These are phyloP conservation scores for Gallinago nigripennis DNA, from an alignment of 2,797 vertebrate genomes.

Conservation along the genomic window DNA sequence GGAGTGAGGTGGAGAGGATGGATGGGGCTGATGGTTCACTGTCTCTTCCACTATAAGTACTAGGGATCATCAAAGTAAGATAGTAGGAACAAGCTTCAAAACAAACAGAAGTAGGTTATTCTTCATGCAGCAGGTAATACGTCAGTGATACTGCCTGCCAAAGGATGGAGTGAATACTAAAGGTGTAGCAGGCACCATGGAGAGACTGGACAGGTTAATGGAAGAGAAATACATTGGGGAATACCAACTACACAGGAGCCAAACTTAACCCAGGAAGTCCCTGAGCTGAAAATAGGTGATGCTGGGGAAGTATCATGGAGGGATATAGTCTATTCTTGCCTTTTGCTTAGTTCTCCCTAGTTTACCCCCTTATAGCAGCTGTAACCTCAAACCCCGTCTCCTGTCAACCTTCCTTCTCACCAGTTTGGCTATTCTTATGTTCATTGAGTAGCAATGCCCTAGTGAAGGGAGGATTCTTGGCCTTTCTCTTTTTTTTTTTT, in stretches of 20 bases:
- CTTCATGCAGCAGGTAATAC: not conserved
- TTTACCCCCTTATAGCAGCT: not conserved
- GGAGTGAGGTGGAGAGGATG: constrained; percentile 19
- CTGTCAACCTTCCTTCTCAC: not conserved
- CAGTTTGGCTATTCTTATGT: not conserved
- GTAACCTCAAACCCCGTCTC: not conserved
- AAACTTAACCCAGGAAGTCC: not conserved
- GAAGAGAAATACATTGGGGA: not conserved
- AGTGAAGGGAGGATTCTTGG: not conserved
- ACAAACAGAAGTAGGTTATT: not conserved
- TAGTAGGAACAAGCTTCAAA: not conserved
- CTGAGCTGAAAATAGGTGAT: not conserved
- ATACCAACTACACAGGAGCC: not conserved
- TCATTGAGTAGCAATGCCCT: not conserved
- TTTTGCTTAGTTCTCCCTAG: not conserved
- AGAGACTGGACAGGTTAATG: not conserved
- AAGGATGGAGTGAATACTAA: not conserved
- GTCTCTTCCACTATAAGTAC: constrained; percentile 23
- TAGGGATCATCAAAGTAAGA: not conserved
- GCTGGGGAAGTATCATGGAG: not conserved
- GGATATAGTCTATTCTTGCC: not conserved
- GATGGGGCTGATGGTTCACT: constrained; percentile 19
- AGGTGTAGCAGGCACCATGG: not conserved
- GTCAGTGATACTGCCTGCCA: not conserved
- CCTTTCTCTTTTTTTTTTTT: not conserved